phyloP scores from a whole-genome alignment of 2,113 vertebrate species.

The Tinamus guttatus region DNA sequence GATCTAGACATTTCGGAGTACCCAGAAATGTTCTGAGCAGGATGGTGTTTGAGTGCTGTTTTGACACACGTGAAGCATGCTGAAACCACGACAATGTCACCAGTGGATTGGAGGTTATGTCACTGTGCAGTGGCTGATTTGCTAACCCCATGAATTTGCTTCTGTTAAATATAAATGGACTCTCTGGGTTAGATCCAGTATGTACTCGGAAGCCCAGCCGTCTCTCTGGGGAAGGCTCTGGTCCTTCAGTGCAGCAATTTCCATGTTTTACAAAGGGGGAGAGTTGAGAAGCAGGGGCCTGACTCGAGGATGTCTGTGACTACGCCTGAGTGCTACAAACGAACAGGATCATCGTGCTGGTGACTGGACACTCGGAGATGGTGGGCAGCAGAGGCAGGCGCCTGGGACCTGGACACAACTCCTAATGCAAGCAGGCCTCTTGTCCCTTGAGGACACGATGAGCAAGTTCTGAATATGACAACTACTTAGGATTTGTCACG shows the following conservation, averaged over 20 bases:
- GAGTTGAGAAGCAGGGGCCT: not conserved
- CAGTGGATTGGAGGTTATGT: not conserved
- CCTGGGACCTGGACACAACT: not conserved
- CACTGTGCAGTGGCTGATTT: not conserved
- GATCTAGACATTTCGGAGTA: not conserved
- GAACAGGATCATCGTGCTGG: not conserved
- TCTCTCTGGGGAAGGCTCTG: not conserved
- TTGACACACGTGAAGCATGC: not conserved
- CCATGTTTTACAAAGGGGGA: not conserved
- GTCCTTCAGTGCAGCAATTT: not conserved
- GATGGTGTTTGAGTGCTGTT: not conserved
- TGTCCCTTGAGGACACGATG: constrained; percentile 8
- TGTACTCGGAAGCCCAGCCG: not conserved
- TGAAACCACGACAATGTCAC: not conserved
- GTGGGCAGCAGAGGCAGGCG: not conserved
- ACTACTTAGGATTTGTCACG: constrained; percentile 27
- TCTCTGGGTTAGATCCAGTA: not conserved
- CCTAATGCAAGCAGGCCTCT: not conserved
- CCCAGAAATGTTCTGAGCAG: not conserved
- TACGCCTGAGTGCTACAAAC: not conserved
- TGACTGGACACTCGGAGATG: rapidly evolving
- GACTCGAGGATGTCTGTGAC: not conserved
- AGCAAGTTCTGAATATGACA: constrained; percentile 28
- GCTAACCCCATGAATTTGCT: not conserved
- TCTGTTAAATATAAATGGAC: not conserved